phyloP scores from a whole-genome alignment of 2,888 invertebrate species.

The Masnerella sp. region DNA sequence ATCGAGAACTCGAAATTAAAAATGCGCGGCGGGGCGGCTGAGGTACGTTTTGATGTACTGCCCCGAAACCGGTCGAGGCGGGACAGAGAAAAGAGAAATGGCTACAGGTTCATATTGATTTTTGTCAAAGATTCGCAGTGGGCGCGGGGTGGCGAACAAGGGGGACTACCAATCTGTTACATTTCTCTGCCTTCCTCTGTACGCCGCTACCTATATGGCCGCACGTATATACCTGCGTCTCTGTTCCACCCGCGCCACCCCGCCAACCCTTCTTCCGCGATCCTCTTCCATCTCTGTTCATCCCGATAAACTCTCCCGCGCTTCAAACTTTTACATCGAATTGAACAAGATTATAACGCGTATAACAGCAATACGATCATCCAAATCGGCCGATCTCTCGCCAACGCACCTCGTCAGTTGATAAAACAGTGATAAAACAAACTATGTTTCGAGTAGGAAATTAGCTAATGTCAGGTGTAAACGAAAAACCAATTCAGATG shows the following conservation, averaged over 20 bases:
- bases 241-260: constrained; percentile 53
- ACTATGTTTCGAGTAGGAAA: no score
- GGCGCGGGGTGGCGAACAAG: constrained; percentile 61
- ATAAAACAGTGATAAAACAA: no score
- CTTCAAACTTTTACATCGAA: constrained; percentile 57
- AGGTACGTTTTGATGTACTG: constrained; percentile 53
- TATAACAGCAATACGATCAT: constrained; percentile 33
- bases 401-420: no score
- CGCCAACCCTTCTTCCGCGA: constrained; percentile 56
- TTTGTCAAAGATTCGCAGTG: constrained; percentile 76
- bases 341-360: constrained; percentile 48
- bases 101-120: constrained; percentile 78
- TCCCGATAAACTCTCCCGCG: constrained; percentile 53
- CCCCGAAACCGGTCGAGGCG: constrained; percentile 70
- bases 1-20: constrained; percentile 45
- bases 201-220: constrained; percentile 47
- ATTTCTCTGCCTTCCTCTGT: constrained; percentile 60
- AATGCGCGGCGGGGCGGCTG: constrained; percentile 33
- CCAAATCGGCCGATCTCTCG: no score
- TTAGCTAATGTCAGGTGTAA: no score
- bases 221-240: constrained; percentile 44
- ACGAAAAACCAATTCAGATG: no score
- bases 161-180: constrained; percentile 73
- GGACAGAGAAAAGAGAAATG: constrained; percentile 78
- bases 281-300: constrained; percentile 63